Percentiles rank a stretch among this genome's conserved stretches.
These are phyloP conservation scores for Cosmia pyralina DNA, from an alignment of 2,888 invertebrate species.

Conservation along the genomic window DNA sequence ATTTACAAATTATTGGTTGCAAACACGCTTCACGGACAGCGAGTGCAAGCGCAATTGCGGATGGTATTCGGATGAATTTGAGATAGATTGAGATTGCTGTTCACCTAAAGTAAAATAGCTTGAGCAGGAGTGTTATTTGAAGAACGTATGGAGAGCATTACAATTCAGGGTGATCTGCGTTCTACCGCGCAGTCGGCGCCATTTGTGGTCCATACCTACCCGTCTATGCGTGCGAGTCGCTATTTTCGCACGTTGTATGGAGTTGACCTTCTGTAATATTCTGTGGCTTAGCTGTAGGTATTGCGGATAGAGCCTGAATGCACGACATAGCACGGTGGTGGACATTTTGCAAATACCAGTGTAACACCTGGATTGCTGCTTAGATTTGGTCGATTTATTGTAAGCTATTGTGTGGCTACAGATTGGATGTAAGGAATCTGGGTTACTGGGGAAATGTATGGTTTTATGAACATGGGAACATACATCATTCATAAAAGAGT, in stretches of 20 bases:
- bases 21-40: no score
- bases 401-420: constrained; percentile 58
- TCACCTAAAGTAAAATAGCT: no score
- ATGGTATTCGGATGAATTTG: no score
- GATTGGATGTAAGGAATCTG: constrained; percentile 54
- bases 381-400: constrained; percentile 68
- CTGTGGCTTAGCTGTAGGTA: constrained; percentile 50
- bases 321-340: constrained; percentile 63
- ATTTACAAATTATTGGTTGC: no score
- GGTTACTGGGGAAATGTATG: constrained; percentile 36
- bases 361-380: constrained; percentile 68
- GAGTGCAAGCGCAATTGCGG: no score
- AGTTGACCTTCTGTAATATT: constrained; percentile 13
- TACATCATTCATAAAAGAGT: background rate
- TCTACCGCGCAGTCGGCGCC: no score
- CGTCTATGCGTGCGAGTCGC: background rate
- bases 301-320: constrained; percentile 75
- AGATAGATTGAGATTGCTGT: no score
- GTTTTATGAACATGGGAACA: constrained; percentile 7
- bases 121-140: no score
- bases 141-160: no score
- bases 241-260: background rate
- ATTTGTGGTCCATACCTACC: background rate
- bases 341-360: constrained; percentile 73
- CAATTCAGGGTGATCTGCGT: no score